These are phyloP conservation scores for Blastobasis lacticolella DNA, from an alignment of 2,888 invertebrate genomes.

Conservation along the genomic window DNA sequence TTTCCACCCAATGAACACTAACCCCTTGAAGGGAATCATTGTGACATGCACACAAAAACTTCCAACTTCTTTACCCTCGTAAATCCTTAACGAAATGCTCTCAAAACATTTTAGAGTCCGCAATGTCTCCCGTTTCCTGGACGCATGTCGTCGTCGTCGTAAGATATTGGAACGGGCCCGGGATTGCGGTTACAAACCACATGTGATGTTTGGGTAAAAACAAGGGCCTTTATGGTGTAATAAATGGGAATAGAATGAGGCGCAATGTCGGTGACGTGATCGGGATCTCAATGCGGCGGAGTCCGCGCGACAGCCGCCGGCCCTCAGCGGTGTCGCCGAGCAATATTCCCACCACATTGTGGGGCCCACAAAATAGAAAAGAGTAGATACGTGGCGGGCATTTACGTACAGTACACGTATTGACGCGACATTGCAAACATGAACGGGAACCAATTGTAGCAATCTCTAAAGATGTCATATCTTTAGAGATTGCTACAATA, in stretches of 20 bases:
- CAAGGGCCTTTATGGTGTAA: conserved; percentile 38
- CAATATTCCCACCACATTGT: too few relatives aligned
- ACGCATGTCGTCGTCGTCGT: too few relatives aligned
- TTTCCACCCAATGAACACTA: conserved; percentile 68
- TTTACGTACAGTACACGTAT: too few relatives aligned
- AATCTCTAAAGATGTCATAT: too few relatives aligned
- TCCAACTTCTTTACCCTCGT: conserved; percentile 30
- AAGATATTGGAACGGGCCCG: too few relatives aligned
- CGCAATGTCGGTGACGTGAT: conserved; percentile 43
- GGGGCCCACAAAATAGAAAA: too few relatives aligned
- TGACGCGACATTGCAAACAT: too few relatives aligned
- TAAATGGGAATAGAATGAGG: conserved; percentile 47
- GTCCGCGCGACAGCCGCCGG: background rate
- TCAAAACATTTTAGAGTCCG: background rate
- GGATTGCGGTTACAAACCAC: background rate
- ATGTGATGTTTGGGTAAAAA: conserved; percentile 18
- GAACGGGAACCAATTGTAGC: too few relatives aligned
- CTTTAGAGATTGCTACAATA: too few relatives aligned
- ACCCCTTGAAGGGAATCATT: conserved; percentile 61
- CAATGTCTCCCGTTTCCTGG: too few relatives aligned
- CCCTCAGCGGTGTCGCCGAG: background rate
- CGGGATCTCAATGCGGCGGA: conserved; percentile 29
- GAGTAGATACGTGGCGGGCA: too few relatives aligned
- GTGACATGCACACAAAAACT: conserved; percentile 56
- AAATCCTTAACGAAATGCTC: conserved; percentile 23